A percentile compares a stretch with the other conserved stretches of the same genome.
These are phyloP conservation scores for Gonioctena quinquepunctata DNA, from an alignment of 1,140 invertebrate species.

Conservation along the genomic window DNA sequence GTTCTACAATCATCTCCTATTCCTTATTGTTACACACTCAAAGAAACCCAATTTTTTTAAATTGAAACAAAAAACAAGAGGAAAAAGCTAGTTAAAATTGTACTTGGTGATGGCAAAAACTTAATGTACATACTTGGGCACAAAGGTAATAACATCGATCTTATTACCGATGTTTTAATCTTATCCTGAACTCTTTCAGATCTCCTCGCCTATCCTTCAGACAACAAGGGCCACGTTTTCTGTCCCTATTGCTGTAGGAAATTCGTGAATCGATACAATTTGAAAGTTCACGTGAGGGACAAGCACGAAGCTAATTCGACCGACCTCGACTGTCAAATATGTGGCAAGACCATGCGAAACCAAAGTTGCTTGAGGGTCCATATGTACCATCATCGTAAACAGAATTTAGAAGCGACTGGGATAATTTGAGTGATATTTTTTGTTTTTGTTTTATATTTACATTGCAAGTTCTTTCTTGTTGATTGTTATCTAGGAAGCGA, in stretches of 20 bases:
- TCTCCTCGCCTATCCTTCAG: conserved; percentile 36
- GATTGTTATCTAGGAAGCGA: not conserved
- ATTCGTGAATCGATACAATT: conserved; percentile 66
- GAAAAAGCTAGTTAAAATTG: no score
- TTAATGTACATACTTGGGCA: not conserved
- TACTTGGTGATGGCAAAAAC: not conserved
- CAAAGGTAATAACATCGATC: conserved; percentile 34
- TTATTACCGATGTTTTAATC: conserved; percentile 19
- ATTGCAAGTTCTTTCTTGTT: not conserved
- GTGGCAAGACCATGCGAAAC: conserved; percentile 64
- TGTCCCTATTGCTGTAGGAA: conserved; percentile 63
- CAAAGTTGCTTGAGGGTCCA: conserved; percentile 63
- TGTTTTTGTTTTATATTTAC: conserved; percentile 1
- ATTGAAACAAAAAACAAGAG: no score
- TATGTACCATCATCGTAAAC: conserved; percentile 65
- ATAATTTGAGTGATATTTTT: not conserved
- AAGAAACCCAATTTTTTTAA: no score
- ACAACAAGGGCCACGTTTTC: conserved; percentile 60
- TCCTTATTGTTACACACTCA: no score
- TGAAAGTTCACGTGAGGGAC: conserved; percentile 65
- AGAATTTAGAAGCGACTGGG: conserved; percentile 35
- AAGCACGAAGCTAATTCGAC: conserved; percentile 59
- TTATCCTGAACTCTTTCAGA: conserved; percentile 38
- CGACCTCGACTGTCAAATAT: conserved; percentile 61
- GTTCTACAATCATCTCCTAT: no score